Evolutionary conservation across 1,140 invertebrate genomes (phyloP).

Genomic region (Diabrotica virgifera): DNA sequence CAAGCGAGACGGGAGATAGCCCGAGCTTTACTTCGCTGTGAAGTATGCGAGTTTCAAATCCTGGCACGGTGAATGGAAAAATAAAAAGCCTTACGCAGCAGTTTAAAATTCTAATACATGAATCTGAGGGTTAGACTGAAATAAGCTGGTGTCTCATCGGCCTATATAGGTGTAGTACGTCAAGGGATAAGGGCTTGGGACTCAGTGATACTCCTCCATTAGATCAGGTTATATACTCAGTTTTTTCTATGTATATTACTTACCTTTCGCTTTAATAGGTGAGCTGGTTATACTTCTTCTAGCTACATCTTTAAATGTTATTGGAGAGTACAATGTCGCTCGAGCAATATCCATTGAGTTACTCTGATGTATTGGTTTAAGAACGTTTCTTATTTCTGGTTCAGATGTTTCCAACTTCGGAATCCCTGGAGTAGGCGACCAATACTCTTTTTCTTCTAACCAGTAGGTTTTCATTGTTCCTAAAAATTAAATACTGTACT

Average conservation of each 20-base stretch:
- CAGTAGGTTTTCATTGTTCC: constrained; percentile 93
- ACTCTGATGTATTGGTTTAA: constrained; percentile 4
- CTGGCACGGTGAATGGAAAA: too few species aligned
- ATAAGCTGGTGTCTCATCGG: too few species aligned
- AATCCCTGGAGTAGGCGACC: constrained; percentile 50
- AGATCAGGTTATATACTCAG: not conserved
- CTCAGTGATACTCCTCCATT: not conserved
- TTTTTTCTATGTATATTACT: too few species aligned
- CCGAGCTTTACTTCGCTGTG: too few species aligned
- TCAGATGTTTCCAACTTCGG: constrained; percentile 3
- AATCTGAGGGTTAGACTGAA: too few species aligned
- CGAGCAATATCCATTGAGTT: constrained; percentile 40
- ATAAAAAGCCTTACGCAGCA: too few species aligned
- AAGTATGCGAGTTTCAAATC: too few species aligned
- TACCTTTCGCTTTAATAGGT: constrained; percentile 53
- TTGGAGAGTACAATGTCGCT: constrained; percentile 71
- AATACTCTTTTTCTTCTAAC: constrained; percentile 67
- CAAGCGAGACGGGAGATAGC: too few species aligned
- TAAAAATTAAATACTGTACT: constrained; percentile 40
- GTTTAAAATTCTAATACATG: too few species aligned
- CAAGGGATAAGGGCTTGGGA: not conserved
- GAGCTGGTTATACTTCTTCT: constrained; percentile 70
- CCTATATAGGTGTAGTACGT: too few species aligned
- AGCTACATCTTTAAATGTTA: constrained; percentile 80
- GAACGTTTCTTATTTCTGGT: not conserved